Evolutionary conservation across 2,888 invertebrate species (phyloP), one percentile per base, ranked within the genome.

Genomic region (Rhimphoctona megacephalus): DNA sequence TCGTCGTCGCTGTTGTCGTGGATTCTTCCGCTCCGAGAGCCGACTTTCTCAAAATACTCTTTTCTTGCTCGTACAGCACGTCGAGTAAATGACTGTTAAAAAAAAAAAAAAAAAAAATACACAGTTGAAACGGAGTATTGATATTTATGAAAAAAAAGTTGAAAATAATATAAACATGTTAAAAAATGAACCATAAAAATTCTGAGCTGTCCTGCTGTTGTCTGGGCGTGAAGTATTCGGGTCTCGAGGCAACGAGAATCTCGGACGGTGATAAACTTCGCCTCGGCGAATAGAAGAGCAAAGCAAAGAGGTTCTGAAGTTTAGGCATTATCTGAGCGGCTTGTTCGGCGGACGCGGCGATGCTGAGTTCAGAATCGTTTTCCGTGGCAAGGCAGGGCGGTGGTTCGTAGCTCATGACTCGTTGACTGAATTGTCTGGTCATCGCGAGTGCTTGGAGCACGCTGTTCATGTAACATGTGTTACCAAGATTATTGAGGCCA

Each of bases 391-490:
- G 69, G 0, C 33, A 46, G 1, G 77, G 14, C 33, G 33, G 83
- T 14, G 88, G 80, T 74, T 92, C 91, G 81, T 92, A 92, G 85
- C 89, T 90, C 86, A 97, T 94, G 49, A 97, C 96, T 90, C 96
- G 96, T 6, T 96, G 96, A 88, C 97, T 96, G 92, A 97, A 97
- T 96, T 96, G 96, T 93, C 96, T 96, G 39, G 98, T 97, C 96
- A 97, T 97, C 81, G 97, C 97, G 61, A 98, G 95, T 0, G 98
- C 97, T 94, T 98, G 98, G 85, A 98, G 94, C 1, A 98, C 97
- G 92, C 98, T 97, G 94, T 98, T 98, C 97, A 98, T 97, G 91
- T 98, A 98, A 93, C 98, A 98, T 0, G 98, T 98, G 92, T 98
- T 98, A 43, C 98, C 98, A 61, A 98, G 95, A 95, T 98, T 98